These are phyloP conservation scores for Anoplolepis gracilipes DNA, from an alignment of 1,140 invertebrate genomes.

Conservation along the genomic window DNA sequence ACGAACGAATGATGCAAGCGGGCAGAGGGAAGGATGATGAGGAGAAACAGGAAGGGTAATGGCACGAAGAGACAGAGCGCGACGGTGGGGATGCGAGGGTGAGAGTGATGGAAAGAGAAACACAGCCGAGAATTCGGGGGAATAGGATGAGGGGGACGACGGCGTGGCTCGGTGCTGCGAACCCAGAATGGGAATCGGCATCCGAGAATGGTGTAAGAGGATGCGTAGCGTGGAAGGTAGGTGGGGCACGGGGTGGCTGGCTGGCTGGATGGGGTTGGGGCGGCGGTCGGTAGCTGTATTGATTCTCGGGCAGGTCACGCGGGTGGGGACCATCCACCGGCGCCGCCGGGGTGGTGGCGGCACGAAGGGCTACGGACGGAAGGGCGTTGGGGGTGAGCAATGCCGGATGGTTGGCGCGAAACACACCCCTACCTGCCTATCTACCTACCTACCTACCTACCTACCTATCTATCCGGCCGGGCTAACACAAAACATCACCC, in stretches of 20 bases:
- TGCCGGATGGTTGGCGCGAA: conserved; percentile 72
- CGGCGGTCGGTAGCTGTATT: conserved; percentile 84
- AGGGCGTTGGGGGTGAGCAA: conserved; percentile 50
- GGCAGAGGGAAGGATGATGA: conserved; percentile 15
- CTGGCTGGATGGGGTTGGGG: conserved; percentile 74
- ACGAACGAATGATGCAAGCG: conserved; percentile 47
- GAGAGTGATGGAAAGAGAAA: conserved; percentile 66
- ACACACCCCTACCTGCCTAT: conserved; percentile 80
- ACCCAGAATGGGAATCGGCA: conserved; percentile 76
- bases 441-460: conserved; percentile 44
- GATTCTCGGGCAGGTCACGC: conserved; percentile 81
- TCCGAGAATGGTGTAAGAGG: conserved; percentile 73
- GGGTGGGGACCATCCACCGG: conserved; percentile 66
- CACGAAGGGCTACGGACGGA: conserved; percentile 40
- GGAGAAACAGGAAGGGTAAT: conserved; percentile 52
- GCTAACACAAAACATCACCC: conserved; percentile 70
- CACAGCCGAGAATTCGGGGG: conserved; percentile 10
- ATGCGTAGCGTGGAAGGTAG: conserved; percentile 74
- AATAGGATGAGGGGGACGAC: background rate
- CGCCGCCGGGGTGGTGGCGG: conserved; percentile 53
- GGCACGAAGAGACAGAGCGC: conserved; percentile 43
- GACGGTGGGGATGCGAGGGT: conserved; percentile 46
- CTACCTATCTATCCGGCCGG: conserved; percentile 52
- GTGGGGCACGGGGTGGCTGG: conserved; percentile 59
- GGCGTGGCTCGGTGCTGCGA: conserved; percentile 67